These are phyloP conservation scores for Steatocranus sp. DNA, from an alignment of 2,797 vertebrate genomes.

Conservation along the genomic window DNA sequence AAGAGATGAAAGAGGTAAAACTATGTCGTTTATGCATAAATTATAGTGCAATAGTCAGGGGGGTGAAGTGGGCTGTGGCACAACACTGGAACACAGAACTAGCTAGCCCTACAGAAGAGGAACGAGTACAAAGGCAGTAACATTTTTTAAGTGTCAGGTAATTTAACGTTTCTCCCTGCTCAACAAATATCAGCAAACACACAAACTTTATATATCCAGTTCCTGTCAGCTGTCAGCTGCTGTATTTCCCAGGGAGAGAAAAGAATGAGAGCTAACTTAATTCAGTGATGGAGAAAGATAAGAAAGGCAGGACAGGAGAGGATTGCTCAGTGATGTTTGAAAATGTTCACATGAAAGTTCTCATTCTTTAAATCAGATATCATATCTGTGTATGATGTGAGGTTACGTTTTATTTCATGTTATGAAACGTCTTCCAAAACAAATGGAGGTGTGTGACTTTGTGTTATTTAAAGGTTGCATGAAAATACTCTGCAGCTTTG, in stretches of 20 bases:
- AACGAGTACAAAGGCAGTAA: neutral
- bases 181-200: neutral
- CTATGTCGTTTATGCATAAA: neutral
- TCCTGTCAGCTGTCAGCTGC: neutral
- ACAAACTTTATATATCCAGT: neutral
- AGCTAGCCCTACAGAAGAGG: neutral
- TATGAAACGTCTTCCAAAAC: neutral
- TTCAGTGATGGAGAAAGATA: neutral
- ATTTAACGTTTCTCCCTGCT: neutral
- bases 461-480: too few relatives aligned
- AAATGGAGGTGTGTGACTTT: too few relatives aligned
- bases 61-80: neutral
- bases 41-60: neutral
- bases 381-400: neutral
- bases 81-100: neutral
- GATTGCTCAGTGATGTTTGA: neutral
- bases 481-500: too few relatives aligned
- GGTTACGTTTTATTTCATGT: neutral
- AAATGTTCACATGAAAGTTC: neutral
- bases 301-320: neutral
- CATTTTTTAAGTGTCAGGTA: neutral
- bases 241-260: neutral
- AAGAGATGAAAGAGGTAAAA: neutral
- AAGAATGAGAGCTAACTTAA: neutral
- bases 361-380: neutral